Evolutionary conservation across 1,140 invertebrate species (phyloP), one percentile per base, ranked within the genome.

Genomic region (Hydropsyche tenuis): DNA sequence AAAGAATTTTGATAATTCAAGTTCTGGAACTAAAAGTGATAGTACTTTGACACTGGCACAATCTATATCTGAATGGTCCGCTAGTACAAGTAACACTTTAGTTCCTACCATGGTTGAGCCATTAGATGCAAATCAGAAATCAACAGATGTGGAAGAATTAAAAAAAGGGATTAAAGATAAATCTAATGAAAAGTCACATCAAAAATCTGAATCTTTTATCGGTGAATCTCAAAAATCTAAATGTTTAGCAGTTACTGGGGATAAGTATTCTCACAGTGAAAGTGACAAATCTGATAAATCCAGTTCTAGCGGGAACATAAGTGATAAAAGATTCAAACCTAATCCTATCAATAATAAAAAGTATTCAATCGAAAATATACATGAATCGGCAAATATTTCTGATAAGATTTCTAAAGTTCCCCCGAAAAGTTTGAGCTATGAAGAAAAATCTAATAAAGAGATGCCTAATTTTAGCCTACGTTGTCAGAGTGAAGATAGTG

Each of bases 31-130:
- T 16, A 88, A 88, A 78, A 88, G 87, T 78, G 87, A 89, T 78
- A 88, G 87, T 45, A 89, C 87, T 14, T 76, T 88, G 64, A 89
- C 87, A 0, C 77, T 89, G 78, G 87, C 87, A 27, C 87, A 88
- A 60, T 88, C 87, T 9, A 87, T 88, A 75, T 88, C 87, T 18
- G 87, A 89, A 73, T 89, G 87, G 87, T 88, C 87, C 11, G 87
- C 86, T 0, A 88, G 87, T 45, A 88, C 87, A 9, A 88, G 87
- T 80, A 86, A 87, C 60, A 89, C 87, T 0, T 75, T 89, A 12
- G 83, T 88, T 6, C 85, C 83, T 1, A 86, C 86, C n/a, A 80
- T 85, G n/a, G 81, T 81, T 75, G 85, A 86, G 77, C 81, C 81
- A 5, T 37, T 75, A 16, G 76, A 77, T 69, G 85, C 85, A 6